Conservation (phyloP, 2,797 vertebrate species). For the Scarus forsteni region DNA sequence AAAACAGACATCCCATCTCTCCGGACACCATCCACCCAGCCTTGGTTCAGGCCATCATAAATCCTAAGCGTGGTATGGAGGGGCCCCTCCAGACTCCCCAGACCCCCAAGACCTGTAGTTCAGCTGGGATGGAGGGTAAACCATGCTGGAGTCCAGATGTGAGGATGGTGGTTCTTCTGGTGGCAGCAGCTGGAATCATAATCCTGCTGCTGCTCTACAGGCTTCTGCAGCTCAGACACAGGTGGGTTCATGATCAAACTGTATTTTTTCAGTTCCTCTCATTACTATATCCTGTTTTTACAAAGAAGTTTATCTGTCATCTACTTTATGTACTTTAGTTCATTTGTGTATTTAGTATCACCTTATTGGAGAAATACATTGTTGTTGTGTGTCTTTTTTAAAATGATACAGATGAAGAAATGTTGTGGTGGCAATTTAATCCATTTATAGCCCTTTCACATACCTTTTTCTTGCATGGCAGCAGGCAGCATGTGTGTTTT, state of each 20-base stretch:
- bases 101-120: slow-evolving; percentile 55
- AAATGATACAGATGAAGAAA: too few species aligned
- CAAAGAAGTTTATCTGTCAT: too few species aligned
- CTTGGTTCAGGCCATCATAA: slow-evolving; percentile 32
- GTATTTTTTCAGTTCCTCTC: neutral
- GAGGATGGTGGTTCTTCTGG: slow-evolving; percentile 67
- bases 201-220: slow-evolving; percentile 81
- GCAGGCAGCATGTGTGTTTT: too few species aligned
- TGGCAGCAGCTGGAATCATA: slow-evolving; percentile 74
- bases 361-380: too few species aligned
- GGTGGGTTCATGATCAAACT: slow-evolving; percentile 45
- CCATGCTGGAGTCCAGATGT: slow-evolving; percentile 71
- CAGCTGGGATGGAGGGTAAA: slow-evolving; percentile 44
- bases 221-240: slow-evolving; percentile 79
- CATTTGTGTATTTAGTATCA: too few species aligned
- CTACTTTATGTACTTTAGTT: too few species aligned
- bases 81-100: slow-evolving; percentile 36
- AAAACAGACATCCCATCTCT: slow-evolving; percentile 13
- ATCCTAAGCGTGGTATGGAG: slow-evolving; percentile 48
- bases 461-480: too few species aligned
- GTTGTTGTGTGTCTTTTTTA: too few species aligned
- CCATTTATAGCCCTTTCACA: too few species aligned
- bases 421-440: too few species aligned
- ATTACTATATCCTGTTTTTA: too few species aligned
- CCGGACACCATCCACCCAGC: slow-evolving; percentile 16